These are phyloP conservation scores for Aricia agestis DNA, from an alignment of 1,140 invertebrate genomes.

Conservation along the genomic window DNA sequence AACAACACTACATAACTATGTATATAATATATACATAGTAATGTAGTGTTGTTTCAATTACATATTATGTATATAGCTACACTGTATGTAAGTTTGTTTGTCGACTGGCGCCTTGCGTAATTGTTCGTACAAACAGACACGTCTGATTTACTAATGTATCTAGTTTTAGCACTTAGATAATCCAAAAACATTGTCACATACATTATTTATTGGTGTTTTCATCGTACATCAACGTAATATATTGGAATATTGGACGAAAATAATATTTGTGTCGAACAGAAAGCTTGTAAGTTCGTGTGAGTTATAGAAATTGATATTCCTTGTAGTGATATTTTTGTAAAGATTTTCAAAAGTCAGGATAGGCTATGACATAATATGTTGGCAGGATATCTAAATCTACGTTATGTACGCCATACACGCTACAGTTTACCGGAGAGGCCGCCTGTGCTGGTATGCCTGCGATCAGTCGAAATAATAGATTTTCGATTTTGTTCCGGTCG, in stretches of 20 bases:
- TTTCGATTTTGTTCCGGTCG: no score
- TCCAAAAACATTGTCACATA: conserved; percentile 33
- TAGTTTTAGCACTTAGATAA: conserved; percentile 65
- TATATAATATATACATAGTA: neutral
- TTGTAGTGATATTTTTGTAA: neutral
- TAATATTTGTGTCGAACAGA: neutral
- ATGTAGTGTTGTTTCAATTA: no score
- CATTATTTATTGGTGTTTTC: conserved; percentile 15
- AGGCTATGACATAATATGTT: no score
- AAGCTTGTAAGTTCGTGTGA: neutral
- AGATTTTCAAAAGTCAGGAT: no score
- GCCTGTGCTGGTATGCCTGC: no score
- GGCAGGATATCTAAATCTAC: no score
- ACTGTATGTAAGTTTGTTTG: conserved; percentile 41
- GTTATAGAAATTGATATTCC: neutral
- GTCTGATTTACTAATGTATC: conserved; percentile 69
- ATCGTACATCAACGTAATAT: neutral
- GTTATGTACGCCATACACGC: no score
- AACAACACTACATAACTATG: neutral
- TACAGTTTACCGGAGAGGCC: no score
- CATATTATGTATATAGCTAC: neutral
- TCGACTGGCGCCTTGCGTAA: conserved; percentile 69
- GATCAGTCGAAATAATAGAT: no score
- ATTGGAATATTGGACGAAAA: neutral
- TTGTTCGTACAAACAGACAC: conserved; percentile 65